Conservation (phyloP, 2,113 vertebrate genomes). For the Patagioenas fasciata region DNA sequence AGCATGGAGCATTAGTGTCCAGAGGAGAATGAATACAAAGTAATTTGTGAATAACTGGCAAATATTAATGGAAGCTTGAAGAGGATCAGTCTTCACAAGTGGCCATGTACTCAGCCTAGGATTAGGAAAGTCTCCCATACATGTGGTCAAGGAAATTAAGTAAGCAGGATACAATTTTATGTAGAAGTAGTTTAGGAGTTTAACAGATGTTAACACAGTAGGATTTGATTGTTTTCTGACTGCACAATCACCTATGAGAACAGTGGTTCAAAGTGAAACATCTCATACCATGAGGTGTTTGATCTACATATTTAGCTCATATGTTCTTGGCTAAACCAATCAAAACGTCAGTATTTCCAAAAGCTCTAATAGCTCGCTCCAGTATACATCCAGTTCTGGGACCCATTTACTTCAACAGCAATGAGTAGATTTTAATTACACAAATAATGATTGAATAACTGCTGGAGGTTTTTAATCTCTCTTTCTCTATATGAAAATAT, state of each 20-base stretch:
- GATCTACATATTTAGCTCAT: neutral
- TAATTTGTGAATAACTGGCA: neutral
- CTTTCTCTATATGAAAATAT: neutral
- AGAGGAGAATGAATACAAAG: neutral
- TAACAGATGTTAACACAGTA: neutral
- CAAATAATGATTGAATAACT: neutral
- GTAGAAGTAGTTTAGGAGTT: neutral
- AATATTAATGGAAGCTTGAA: constrained; percentile 32
- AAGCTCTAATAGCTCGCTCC: neutral
- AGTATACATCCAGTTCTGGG: neutral
- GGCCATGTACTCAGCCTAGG: neutral
- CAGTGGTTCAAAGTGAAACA: neutral
- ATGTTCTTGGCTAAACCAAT: neutral
- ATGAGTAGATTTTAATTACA: neutral
- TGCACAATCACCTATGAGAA: neutral
- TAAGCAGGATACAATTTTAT: neutral
- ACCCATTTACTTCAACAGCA: neutral
- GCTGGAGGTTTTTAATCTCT: neutral
- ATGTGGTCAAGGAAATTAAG: neutral
- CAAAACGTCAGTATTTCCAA: neutral
- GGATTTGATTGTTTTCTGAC: neutral
- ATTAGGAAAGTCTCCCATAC: neutral
- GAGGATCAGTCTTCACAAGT: constrained; percentile 20
- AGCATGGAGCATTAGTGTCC: constrained; percentile 38
- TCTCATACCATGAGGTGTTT: neutral